Evolutionary conservation across 2,888 invertebrate genomes (phyloP), one percentile per base, ranked within the genome.

Genomic region (Catocala sponsa): DNA sequence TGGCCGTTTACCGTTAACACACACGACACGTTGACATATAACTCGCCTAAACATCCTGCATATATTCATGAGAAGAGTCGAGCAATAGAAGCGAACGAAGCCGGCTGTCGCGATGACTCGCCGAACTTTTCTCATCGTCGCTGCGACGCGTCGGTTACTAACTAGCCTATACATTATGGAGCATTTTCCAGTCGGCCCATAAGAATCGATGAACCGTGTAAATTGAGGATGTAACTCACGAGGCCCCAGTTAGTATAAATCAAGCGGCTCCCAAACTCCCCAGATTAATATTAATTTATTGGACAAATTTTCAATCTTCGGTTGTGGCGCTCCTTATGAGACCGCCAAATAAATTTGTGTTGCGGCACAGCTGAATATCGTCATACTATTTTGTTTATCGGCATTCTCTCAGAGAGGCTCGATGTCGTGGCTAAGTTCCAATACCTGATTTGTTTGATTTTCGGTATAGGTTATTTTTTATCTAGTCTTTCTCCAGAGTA

Each of bases 161-260:
- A 55, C 61, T 55, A 67, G 48, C 51, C 48, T 43, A 64, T 64
- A 66, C 58, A 74, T 66, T 57, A 63, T 56, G 50, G 48, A 71
- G 53, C 55, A 55, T 65, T 65, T 62, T 61, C 55, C 50, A 33
- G 6, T 52, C 55, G 33, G 43, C 54, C 53, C 55, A 50, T 56
- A 59, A 63, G 50, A 60, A 33, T 62, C 69, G 56, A 59, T 68
- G 68, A 66, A 60, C 71, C 65, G 70, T 64, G 66, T 55, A 65
- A 65, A 78, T 71, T 75, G 64, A 65, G 66, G 52, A 68, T 63
- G 64, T 74, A 71, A 71, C 64, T 72, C 63, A 65, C 56, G 54
- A 68, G 64, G 43, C 51, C 59, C 41, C 59, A 57, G 64, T 65
- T 63, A 59, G 69, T 47, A 61, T 75, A 63, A 70, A 68, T 66